Evolutionary conservation across 2,113 vertebrate genomes (phyloP), one percentile per base, ranked within the genome.

Genomic region (Drymodes brunneopygia): DNA sequence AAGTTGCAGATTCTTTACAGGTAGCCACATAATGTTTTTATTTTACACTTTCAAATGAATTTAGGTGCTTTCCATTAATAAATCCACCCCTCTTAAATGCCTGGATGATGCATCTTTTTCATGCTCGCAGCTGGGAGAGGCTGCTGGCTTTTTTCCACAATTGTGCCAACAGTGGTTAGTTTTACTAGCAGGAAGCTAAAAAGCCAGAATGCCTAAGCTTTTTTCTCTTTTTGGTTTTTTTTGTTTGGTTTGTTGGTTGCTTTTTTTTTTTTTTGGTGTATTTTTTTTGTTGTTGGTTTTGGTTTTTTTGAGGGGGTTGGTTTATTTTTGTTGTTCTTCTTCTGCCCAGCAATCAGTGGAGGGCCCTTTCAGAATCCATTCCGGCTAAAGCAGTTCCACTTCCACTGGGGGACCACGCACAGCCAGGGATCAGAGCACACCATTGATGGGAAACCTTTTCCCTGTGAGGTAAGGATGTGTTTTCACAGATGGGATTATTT

Each of bases 301-400:
- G 38, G 38, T 38, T 38, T 38, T 38, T 38, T 38, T 38, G 38
- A 11, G 38, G 38, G 38, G 38, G 38, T 38, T 38, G 38, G 38
- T 38, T n/a, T n/a, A n/a, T n/a, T 35, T 15, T n/a, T 14, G 75
- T 28, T 29, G 25, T 24, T 50, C 3, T 31, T 57, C 4, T n/a
- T 61, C 48, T 96, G 38, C 87, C 65, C 45, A 99, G 99, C 98
- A 94, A 98, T 99, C 88, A 97, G 88, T 22, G 99, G 98, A 51
- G 99, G 99, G 10, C 99, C 99, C 35, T 97, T 99, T 89, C 98
- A 98, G 61, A 98, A 98, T 81, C 98, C 98, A 13, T 99, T 99
- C 91, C 98, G 98, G 61, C 98, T 99, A 79, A 99, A 98, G 95
- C 99, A 99, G 97, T 99, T 99, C 92, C 99, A 99, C 89, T 99